Base-by-base conservation (phyloP, 2,888 invertebrate genomes). In the Tinea pellionella region DNA sequence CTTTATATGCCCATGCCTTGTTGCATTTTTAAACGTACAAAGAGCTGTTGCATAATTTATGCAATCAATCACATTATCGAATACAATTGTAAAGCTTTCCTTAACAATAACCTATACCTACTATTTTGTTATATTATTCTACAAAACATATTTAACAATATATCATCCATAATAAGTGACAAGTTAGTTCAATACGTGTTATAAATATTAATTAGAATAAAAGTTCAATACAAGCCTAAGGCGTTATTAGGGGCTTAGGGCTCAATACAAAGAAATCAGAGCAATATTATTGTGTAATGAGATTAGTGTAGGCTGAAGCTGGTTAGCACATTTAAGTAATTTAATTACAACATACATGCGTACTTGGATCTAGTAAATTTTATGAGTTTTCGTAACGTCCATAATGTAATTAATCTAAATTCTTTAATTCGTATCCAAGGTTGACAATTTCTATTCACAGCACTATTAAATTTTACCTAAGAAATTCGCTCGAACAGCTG, bases 301-400 rank as follows among this genome's bases (percentile, higher is more conserved):
- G 60, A 61, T 62, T 64, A 63, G 63, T 61, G 63, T 68, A 63
- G 64, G 63, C 64, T 65, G 67, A 66, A 68, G 63, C 65, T 63
- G 69, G 66, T 65, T 65, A 65, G 65, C 65, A 56, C 65, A 64
- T 66, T 64, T 61, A 63, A n/a, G n/a, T n/a, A 24, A 64, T 60
- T 64, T 64, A 65, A 65, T 67, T 66, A 61, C 67, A 58, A 61
- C 43, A 61, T 41, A 30, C 19, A 4, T n/a, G 24, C 24, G 37
- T 37, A 37, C 37, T 37, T n/a, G 6, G 9, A 37, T 32, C 61
- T 47, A 15, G n/a, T 47, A 47, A 47, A 47, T 8, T 6, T 37
- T 37, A n/a, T 37, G 37, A 37, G 7, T 47, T 16, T 47, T 47
- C 47, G 47, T 47, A 47, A 18, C 47, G 9, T 37, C 37, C 37